These are phyloP conservation scores for Margaritifera margaritifera DNA, from an alignment of 2,888 invertebrate species.

Conservation along the genomic window DNA sequence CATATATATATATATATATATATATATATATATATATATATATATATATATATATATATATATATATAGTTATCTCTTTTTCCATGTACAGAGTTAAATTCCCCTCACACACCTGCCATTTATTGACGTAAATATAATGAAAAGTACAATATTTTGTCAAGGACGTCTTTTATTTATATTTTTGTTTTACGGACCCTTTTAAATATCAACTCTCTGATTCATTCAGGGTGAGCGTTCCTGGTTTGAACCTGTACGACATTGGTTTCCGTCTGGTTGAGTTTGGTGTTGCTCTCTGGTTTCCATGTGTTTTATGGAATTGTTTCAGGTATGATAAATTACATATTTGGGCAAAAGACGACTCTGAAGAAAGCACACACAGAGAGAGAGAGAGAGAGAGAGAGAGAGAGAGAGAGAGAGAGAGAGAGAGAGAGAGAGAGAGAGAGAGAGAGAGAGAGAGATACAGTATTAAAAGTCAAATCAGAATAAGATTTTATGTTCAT, in stretches of 20 bases:
- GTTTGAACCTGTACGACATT: conserved; percentile 93
- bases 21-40: no score
- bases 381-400: not conserved
- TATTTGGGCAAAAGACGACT: not conserved
- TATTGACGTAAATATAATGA: no score
- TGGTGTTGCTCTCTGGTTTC: conserved; percentile 95
- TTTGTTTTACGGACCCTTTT: not conserved
- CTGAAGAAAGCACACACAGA: not conserved
- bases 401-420: not conserved
- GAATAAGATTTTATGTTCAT: not conserved
- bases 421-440: not conserved
- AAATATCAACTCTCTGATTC: not conserved
- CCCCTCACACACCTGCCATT: no score
- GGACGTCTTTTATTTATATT: not conserved
- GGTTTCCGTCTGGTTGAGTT: conserved; percentile 93
- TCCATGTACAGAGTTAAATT: no score
- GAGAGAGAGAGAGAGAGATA: not conserved
- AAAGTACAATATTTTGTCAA: no score
- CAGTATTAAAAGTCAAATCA: not conserved
- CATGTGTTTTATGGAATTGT: conserved; percentile 96
- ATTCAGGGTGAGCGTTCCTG: conserved; percentile 86
- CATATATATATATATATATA: no score
- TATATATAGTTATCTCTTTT: no score
- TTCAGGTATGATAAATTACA: conserved; percentile 69
- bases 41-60: no score